Percentiles rank a stretch among this genome's conserved stretches.
Conservation (phyloP, 2,113 vertebrate species). For the Raphicerus campestris region DNA sequence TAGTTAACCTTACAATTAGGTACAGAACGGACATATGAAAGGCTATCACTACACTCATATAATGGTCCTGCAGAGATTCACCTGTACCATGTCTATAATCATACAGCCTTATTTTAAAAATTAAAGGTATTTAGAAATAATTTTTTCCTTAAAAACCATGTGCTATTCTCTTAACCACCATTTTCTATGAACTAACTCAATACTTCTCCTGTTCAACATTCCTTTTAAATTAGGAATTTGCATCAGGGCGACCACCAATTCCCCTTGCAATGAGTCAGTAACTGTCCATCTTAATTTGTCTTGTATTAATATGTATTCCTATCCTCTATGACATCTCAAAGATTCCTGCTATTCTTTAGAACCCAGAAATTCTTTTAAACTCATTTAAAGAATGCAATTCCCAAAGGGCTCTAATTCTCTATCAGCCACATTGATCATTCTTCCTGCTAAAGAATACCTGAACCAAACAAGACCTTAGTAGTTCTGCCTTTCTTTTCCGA, state of each 20-base stretch:
- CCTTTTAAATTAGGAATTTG: background rate
- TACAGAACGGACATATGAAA: background rate
- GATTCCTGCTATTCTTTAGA: background rate
- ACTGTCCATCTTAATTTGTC: background rate
- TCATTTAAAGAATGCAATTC: background rate
- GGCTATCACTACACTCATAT: background rate
- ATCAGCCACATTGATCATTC: background rate
- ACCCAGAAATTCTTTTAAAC: slow-evolving; percentile 2
- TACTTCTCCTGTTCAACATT: background rate
- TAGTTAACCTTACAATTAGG: background rate
- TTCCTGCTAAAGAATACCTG: background rate
- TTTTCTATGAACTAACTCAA: background rate
- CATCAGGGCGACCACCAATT: background rate
- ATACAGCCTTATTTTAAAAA: background rate
- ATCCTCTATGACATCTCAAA: background rate
- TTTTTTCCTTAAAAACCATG: slow-evolving; percentile 1
- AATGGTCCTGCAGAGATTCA: background rate
- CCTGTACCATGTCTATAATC: background rate
- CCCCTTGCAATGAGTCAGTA: background rate
- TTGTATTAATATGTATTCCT: background rate
- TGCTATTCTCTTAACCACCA: background rate
- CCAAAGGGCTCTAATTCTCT: background rate
- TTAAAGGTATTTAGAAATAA: background rate
- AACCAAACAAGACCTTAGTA: background rate
- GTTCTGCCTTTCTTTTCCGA: slow-evolving; percentile 25